These are phyloP conservation scores for Cirrhinus molitorella DNA, from an alignment of 2,797 vertebrate genomes.

Conservation along the genomic window DNA sequence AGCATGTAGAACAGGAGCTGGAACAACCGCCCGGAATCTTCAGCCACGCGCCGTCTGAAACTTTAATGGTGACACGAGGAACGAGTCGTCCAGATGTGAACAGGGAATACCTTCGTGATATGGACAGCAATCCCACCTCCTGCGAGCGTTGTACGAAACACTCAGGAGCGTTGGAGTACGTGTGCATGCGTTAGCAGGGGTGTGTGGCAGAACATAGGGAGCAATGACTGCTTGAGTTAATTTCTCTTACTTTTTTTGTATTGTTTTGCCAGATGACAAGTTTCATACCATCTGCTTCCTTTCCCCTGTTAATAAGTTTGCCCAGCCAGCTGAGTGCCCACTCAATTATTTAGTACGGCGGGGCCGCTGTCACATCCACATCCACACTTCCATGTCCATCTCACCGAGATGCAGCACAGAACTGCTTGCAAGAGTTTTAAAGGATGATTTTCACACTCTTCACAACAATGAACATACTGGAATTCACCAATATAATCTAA, in stretches of 20 bases:
- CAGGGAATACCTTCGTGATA: conserved; percentile 63
- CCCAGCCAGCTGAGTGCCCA: conserved; percentile 51
- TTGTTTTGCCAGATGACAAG: conserved; percentile 61
- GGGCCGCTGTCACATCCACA: conserved; percentile 40
- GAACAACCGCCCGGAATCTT: conserved; percentile 56
- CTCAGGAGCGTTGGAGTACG: background rate
- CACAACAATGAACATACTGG: background rate
- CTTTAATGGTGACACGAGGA: conserved; percentile 81
- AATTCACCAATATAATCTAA: background rate
- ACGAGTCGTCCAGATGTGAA: conserved; percentile 64
- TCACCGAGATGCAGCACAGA: background rate
- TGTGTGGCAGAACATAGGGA: conserved; percentile 46
- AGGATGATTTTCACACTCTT: background rate
- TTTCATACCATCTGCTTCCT: conserved; percentile 52
- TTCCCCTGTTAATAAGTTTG: conserved; percentile 59
- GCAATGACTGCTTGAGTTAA: conserved; percentile 64
- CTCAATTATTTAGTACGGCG: conserved; percentile 58
- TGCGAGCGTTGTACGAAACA: conserved; percentile 54
- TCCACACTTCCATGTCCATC: conserved; percentile 32
- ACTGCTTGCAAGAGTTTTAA: background rate
- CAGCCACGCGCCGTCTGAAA: conserved; percentile 76
- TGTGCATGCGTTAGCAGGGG: conserved; percentile 1
- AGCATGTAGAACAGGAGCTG: conserved; percentile 68
- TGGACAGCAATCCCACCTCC: conserved; percentile 58
- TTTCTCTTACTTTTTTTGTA: conserved; percentile 61